These are phyloP conservation scores for Morone chrysops DNA, from an alignment of 2,113 vertebrate species.

Conservation along the genomic window DNA sequence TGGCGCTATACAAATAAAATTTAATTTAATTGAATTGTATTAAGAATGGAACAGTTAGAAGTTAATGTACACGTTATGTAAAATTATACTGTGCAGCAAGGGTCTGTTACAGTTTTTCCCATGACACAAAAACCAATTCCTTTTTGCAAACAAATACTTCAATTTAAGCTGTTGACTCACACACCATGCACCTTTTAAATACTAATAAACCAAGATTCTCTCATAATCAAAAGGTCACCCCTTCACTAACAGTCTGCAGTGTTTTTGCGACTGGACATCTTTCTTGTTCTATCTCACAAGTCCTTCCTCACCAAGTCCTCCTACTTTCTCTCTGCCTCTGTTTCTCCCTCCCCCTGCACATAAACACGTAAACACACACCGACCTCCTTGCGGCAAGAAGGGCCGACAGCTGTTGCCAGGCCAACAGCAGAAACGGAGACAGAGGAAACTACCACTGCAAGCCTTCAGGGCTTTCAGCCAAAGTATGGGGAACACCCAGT, in stretches of 20 bases:
- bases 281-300: background rate
- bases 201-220: too few species aligned
- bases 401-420: constrained; percentile 40
- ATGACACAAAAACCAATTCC: too few species aligned
- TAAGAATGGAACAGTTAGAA: too few species aligned
- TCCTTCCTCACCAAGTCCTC: background rate
- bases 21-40: too few species aligned
- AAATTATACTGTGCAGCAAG: too few species aligned
- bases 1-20: too few species aligned
- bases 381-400: constrained; percentile 5
- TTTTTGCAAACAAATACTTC: too few species aligned
- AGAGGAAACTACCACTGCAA: constrained; percentile 54
- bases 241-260: background rate
- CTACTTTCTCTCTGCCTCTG: background rate
- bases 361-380: constrained; percentile 18
- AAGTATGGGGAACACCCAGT: constrained; percentile 52
- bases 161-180: too few species aligned
- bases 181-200: too few species aligned
- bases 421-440: constrained; percentile 63
- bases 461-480: constrained; percentile 41
- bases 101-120: too few species aligned
- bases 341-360: background rate
- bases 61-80: too few species aligned
- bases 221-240: background rate
- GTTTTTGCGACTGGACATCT: background rate